phyloP scores from a whole-genome alignment of 2,113 vertebrate genomes.

The Tympanuchus pallidicinctus region DNA sequence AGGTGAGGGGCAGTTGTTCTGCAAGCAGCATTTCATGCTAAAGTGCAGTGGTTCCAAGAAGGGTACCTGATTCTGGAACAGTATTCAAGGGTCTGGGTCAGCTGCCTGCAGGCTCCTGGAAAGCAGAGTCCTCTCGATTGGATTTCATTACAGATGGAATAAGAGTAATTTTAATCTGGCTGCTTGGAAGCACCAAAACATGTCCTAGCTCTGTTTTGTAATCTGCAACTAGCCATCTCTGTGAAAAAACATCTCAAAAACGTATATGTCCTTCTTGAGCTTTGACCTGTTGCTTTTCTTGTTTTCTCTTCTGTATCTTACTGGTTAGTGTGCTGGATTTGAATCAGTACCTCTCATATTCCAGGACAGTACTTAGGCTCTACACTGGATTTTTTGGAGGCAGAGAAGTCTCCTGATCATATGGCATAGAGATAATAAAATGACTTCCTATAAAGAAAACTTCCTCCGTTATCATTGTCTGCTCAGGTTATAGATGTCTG shows the following conservation, averaged over 20 bases:
- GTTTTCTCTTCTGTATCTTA: neutral
- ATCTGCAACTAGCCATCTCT: neutral
- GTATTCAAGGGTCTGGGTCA: neutral
- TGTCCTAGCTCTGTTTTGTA: neutral
- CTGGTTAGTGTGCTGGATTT: neutral
- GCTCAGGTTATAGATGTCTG: neutral
- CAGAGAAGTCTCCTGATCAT: neutral
- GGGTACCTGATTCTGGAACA: neutral
- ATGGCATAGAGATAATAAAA: neutral
- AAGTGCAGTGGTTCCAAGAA: neutral
- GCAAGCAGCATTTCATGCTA: neutral
- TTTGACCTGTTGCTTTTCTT: neutral
- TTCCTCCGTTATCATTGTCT: neutral
- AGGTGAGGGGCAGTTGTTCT: neutral
- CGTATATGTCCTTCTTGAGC: neutral
- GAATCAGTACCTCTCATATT: neutral
- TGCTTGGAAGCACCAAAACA: neutral
- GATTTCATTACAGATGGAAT: neutral
- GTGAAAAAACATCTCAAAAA: neutral
- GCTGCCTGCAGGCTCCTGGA: neutral
- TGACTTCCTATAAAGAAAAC: neutral
- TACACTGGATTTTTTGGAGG: fast-evolving
- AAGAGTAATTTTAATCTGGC: neutral
- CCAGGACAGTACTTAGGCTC: neutral
- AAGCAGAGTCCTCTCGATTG: neutral